Percentiles rank a stretch among this genome's conserved stretches.
Conservation (phyloP, 2,797 vertebrate genomes). For the Falco biarmicus region DNA sequence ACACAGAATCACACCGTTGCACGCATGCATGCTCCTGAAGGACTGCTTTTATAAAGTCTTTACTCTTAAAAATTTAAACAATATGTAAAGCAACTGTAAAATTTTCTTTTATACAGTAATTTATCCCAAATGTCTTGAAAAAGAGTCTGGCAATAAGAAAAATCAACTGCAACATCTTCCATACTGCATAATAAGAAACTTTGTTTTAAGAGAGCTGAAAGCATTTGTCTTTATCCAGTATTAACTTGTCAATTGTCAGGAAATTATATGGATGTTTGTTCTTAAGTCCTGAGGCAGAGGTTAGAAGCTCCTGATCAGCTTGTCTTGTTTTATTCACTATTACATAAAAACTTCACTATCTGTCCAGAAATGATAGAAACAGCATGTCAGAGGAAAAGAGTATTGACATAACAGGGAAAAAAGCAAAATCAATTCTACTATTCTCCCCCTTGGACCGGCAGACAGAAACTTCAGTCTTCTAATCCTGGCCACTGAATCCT, state of each 20-base stretch:
- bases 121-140: background rate
- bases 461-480: background rate
- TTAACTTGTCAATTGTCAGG: background rate
- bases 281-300: background rate
- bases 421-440: background rate
- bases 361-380: background rate
- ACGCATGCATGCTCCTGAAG: background rate
- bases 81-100: background rate
- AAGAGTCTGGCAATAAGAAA: background rate
- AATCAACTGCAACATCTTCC: background rate
- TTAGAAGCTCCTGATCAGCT: background rate
- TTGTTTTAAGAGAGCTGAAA: background rate
- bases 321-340: background rate
- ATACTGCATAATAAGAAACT: background rate
- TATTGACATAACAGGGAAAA: background rate
- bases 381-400: background rate
- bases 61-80: background rate
- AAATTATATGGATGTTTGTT: background rate
- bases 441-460: background rate
- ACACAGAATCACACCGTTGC: background rate
- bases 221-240: background rate
- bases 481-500: background rate
- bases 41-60: background rate
- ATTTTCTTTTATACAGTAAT: background rate
- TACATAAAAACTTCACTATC: background rate